Conservation (phyloP, 2,113 vertebrate species). For the Rhodinocichla rosea region DNA sequence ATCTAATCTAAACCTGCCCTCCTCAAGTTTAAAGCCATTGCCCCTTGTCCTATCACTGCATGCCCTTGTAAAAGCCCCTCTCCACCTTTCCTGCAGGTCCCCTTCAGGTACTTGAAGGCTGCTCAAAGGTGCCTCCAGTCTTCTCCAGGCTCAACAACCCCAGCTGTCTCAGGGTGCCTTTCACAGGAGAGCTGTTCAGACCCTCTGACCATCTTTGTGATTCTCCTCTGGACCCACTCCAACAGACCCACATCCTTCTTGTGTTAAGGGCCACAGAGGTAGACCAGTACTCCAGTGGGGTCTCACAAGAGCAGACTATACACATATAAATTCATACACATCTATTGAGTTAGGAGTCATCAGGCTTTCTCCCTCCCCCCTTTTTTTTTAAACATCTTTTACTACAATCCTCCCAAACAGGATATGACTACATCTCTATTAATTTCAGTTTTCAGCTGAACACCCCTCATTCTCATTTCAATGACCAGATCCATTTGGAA, state of each 20-base stretch:
- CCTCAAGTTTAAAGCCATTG: neutral
- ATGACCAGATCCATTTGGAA: neutral
- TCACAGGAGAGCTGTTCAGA: neutral
- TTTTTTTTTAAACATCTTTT: neutral
- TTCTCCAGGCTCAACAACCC: neutral
- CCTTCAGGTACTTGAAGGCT: neutral
- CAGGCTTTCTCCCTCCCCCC: neutral
- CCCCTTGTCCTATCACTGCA: neutral
- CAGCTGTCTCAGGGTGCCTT: neutral
- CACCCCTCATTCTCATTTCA: neutral
- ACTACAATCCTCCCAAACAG: neutral
- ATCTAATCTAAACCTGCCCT: neutral
- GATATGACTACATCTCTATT: neutral
- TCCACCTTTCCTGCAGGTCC: neutral
- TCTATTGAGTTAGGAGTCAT: neutral
- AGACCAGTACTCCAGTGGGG: neutral
- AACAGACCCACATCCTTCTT: neutral
- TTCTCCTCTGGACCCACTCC: neutral
- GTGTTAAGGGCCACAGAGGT: neutral
- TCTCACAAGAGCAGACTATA: neutral
- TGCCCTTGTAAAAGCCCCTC: neutral
- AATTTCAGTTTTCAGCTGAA: neutral
- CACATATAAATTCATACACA: neutral
- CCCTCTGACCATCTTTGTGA: neutral
- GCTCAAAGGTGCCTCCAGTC: neutral